Base-by-base conservation (phyloP, 2,888 invertebrate species). In the Pristionchus arcanus region DNA sequence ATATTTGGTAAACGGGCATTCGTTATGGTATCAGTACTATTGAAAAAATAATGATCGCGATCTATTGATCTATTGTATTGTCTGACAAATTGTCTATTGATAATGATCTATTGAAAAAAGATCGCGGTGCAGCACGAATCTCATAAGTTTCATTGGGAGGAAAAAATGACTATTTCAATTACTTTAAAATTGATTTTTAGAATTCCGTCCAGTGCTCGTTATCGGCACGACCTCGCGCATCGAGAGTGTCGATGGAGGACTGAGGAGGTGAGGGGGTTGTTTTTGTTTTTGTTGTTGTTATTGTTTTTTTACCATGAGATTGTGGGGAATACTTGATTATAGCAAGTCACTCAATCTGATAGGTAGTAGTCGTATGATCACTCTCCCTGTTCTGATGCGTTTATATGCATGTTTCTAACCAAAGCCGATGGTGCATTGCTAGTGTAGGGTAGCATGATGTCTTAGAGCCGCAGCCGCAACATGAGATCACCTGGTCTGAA, bases 181-280 rank as follows among this genome's bases (percentile, higher is more conserved):
- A 34, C 19, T 63, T 34, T 37, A 25, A 28, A 28, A 74, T 21
- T 21, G 19, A 28, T 85, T 31, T 31, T 2, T 25, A 74, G 87
- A 68, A 9, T 89, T 81, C 68, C 89, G 59, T 66, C 89, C 83
- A 68, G 94, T 95, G 16, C 90, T 94, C 34, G 94, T 99, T 28
- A 97, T 99, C 94, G 99, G 98, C n/a, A 98, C 99, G 0, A 98
- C 99, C 63, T 98, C 98, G 95, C 97, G 98, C 90, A 97, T 98
- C 0, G 98, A 99, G 95, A 96, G 97, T 0, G 96, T 99, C 86
- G 99, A 99, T 96, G 97, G 98, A 42, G 97, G 98, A 16, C 96
- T 99, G 90, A 96, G 99, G 92, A 96, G 98, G 92, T 97, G 98
- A 98, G 98, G 1, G 97, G 98, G 15, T 21, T 42, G 31, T 77